phyloP scores from a whole-genome alignment of 2,797 vertebrate genomes.

The Sarcoramphus papa region DNA sequence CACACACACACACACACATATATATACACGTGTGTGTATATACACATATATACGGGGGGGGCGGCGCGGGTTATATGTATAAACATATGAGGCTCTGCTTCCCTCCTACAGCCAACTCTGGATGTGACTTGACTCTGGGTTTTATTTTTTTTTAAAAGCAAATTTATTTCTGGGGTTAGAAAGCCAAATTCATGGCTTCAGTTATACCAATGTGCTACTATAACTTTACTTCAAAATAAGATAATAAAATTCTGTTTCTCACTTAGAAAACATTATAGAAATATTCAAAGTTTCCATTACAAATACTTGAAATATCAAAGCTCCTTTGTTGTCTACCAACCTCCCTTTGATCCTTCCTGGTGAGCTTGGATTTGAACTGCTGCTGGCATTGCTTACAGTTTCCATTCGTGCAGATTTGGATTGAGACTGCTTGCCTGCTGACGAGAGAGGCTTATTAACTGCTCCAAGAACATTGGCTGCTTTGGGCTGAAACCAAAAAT shows the following conservation, averaged over 20 bases:
- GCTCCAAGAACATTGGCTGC: conserved; percentile 96
- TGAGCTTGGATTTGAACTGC: conserved; percentile 94
- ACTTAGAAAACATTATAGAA: not conserved
- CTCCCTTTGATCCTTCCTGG: conserved; percentile 92
- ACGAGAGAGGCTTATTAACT: conserved; percentile 96
- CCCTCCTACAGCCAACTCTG: not conserved
- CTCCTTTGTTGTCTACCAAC: conserved; percentile 67
- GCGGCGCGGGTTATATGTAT: no score
- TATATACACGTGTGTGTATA: rapidly evolving
- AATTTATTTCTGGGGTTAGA: not conserved
- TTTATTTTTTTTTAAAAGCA: not conserved
- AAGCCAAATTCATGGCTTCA: not conserved
- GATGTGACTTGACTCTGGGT: not conserved
- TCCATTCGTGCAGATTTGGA: conserved; percentile 97
- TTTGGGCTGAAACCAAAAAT: conserved; percentile 88
- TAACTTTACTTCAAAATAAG: not conserved
- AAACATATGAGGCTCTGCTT: not conserved
- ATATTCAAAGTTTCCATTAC: conserved; percentile 25
- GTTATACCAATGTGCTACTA: not conserved
- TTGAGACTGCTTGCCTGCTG: conserved; percentile 94
- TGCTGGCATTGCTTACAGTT: conserved; percentile 94
- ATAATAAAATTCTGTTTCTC: not conserved
- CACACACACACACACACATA: not conserved
- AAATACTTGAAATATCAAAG: conserved; percentile 43
- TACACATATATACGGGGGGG: rapidly evolving